Conservation (phyloP, 1,140 invertebrate genomes). For the Rhyacophila brunnea region DNA sequence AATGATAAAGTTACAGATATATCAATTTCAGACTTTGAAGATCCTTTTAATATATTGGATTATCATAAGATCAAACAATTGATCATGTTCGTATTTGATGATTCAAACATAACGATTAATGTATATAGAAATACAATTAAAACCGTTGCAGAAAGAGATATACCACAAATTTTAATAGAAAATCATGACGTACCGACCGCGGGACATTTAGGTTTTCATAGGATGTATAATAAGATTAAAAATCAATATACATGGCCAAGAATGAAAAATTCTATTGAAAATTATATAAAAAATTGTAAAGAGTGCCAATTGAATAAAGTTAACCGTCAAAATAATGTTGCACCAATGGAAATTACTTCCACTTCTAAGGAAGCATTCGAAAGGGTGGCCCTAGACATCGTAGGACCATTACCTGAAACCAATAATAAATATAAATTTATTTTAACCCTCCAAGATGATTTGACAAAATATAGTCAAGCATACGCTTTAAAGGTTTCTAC, state of each 20-base stretch:
- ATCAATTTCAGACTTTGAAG: constrained; percentile 10
- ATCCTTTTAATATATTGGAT: no score
- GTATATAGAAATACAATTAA: constrained; percentile 16
- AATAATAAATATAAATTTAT: constrained; percentile 38
- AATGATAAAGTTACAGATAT: constrained; percentile 19
- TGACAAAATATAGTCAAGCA: constrained; percentile 42
- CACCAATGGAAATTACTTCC: constrained; percentile 37
- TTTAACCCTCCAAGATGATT: no score
- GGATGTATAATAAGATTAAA: constrained; percentile 38
- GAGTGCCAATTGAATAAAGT: constrained; percentile 42
- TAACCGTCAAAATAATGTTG: constrained; percentile 31
- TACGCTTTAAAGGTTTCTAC: constrained; percentile 35
- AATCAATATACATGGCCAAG: constrained; percentile 37
- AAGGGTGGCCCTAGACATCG: constrained; percentile 37
- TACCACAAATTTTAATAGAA: constrained; percentile 35
- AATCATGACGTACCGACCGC: constrained; percentile 35
- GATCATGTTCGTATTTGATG: no score
- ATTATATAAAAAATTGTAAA: constrained; percentile 39
- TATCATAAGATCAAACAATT: no score
- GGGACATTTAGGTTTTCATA: constrained; percentile 39
- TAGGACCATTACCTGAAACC: constrained; percentile 37
- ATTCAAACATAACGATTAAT: no score
- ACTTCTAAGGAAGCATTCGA: constrained; percentile 33
- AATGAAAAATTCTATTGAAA: constrained; percentile 37
- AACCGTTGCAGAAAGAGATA: constrained; percentile 16